Evolutionary conservation across 2,113 vertebrate species (phyloP), one percentile per base, ranked within the genome.

Genomic region (Perca schrenkii): DNA sequence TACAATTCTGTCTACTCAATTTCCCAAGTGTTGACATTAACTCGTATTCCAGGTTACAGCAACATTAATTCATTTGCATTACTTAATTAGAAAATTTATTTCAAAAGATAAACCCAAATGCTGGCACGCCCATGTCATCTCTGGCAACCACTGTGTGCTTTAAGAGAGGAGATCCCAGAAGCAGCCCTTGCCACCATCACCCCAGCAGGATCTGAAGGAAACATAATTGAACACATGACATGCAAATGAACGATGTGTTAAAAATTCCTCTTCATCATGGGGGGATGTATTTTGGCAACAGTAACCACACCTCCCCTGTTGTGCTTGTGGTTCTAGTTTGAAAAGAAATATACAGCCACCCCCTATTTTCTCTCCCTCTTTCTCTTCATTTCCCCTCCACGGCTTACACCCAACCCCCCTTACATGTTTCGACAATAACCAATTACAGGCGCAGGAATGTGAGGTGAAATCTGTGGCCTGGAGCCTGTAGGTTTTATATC

Each of bases 221-320:
- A 73, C 56, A 43, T 89, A 92, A 93, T 88, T 89, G 82, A 84
- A 83, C 77, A 58, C 84, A 92, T 89, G 89, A 58, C 84, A 92
- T 89, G 89, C 89, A 93, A 94, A 92, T 92, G 72, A 89, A 88
- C 60, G 25, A 87, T 50, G 52, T 54, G 64, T 92, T 88, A 56
- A 87, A 90, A 84, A 93, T 89, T 88, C 80, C 83, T 70, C 86
- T 89, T 88, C 60, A 87, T 92, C 79, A 46, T 52, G 75, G 76
- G 85, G 80, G 90, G 89, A 43, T 72, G 77, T 14, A 16, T 79
- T 90, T 83, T 86, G 87, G 86, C 88, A 89, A 70, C 40, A 65
- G 82, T 47, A 66, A 69, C 74, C 43, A 53, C 19, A 67, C 79
- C 56, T 85, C 72, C 43, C 52, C 82, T 67, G 49, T 67, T 36